Conservation (phyloP, 2,888 invertebrate species). For the Himalopsyche anomala region DNA sequence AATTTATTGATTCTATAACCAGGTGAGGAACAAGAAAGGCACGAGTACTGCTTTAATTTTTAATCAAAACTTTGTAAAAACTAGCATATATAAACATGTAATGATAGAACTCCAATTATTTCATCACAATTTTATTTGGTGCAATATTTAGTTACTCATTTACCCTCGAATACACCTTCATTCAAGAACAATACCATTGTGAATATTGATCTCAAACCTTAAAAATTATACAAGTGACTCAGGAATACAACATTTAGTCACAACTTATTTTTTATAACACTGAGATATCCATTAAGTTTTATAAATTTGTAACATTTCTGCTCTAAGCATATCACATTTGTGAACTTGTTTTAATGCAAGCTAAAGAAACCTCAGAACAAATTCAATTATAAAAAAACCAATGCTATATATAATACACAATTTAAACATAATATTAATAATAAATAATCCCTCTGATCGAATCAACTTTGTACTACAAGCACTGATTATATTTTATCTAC, state of each 20-base stretch:
- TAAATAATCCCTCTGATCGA: too few relatives aligned
- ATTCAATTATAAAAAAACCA: too few relatives aligned
- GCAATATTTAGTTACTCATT: slow-evolving; percentile 34
- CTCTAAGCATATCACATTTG: slow-evolving; percentile 2
- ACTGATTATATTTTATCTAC: too few relatives aligned
- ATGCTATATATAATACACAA: too few relatives aligned
- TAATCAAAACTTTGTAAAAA: slow-evolving; percentile 34
- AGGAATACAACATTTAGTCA: slow-evolving; percentile 24
- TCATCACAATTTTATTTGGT: slow-evolving; percentile 34
- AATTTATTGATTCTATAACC: too few relatives aligned
- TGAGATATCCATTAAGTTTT: slow-evolving; percentile 26
- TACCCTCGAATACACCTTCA: slow-evolving; percentile 30
- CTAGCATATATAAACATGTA: slow-evolving; percentile 30
- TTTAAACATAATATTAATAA: too few relatives aligned
- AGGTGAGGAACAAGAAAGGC: slow-evolving; percentile 19
- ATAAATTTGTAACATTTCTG: slow-evolving; percentile 22
- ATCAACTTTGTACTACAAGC: too few relatives aligned
- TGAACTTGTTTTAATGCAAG: slow-evolving; percentile 20
- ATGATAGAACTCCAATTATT: slow-evolving; percentile 34
- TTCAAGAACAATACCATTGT: background rate
- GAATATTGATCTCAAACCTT: slow-evolving; percentile 19
- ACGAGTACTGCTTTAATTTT: slow-evolving; percentile 9
- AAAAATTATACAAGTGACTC: slow-evolving; percentile 34
- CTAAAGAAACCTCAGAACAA: background rate
- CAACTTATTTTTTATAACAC: slow-evolving; percentile 19